Conservation (phyloP, 2,113 vertebrate species). For the Peromyscus californicus region DNA sequence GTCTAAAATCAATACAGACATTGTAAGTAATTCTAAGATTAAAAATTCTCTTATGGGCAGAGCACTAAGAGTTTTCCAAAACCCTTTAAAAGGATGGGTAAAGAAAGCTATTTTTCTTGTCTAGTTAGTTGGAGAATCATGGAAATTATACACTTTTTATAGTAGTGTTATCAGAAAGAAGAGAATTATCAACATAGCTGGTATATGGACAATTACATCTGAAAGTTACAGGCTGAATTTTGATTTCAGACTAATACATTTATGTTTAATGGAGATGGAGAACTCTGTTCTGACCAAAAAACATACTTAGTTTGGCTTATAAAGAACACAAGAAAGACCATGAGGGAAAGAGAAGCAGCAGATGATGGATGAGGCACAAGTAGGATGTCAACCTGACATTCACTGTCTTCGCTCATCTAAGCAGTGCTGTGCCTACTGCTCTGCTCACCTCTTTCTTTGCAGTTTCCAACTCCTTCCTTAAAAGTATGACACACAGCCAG, state of each 20-base stretch:
- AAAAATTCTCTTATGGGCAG: background rate
- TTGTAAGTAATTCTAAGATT: background rate
- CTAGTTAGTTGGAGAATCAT: background rate
- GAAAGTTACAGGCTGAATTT: background rate
- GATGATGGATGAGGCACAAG: rapidly evolving
- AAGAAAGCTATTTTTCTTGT: background rate
- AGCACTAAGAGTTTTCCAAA: background rate
- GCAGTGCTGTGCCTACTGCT: no score
- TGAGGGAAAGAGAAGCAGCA: background rate
- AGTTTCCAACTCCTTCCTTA: background rate
- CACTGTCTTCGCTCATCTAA: background rate
- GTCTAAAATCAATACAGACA: background rate
- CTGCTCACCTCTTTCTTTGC: rapidly evolving
- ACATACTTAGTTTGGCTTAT: rapidly evolving
- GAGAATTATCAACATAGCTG: background rate
- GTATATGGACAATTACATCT: background rate
- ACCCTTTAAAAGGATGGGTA: rapidly evolving
- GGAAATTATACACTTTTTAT: background rate
- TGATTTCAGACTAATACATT: background rate
- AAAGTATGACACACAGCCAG: no score
- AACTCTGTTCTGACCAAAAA: background rate
- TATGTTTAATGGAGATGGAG: background rate
- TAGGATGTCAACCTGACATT: rapidly evolving
- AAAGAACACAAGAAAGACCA: rapidly evolving
- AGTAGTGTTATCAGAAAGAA: background rate